These are phyloP conservation scores for Gandaritis pyraliata DNA, from an alignment of 2,888 invertebrate genomes.

Conservation along the genomic window DNA sequence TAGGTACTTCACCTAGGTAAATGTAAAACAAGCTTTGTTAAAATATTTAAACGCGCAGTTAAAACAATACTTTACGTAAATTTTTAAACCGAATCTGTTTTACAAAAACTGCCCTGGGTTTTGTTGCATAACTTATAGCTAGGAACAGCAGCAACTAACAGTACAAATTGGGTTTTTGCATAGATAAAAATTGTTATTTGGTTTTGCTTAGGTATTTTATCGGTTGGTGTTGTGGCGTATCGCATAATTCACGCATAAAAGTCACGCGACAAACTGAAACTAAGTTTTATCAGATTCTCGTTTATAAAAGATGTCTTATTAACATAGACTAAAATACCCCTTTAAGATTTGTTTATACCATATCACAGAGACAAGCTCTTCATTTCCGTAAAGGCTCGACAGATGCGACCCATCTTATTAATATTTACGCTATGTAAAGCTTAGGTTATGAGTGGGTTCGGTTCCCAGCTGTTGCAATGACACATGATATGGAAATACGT, in stretches of 20 bases:
- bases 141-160: background rate
- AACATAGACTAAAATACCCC: no score
- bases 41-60: conserved; percentile 14
- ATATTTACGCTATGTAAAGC: conserved; percentile 42
- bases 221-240: no score
- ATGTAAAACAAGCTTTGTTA: background rate
- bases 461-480: background rate
- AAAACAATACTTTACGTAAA: conserved; percentile 32
- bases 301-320: no score
- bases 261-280: no score
- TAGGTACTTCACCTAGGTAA: no score
- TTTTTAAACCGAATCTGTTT: conserved; percentile 31
- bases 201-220: no score
- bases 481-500: conserved; percentile 6
- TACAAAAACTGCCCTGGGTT: background rate
- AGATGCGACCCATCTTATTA: conserved; percentile 44
- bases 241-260: no score
- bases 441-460: background rate
- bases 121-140: background rate
- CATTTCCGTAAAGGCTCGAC: conserved; percentile 38
- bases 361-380: conserved; percentile 23
- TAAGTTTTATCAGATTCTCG: no score
- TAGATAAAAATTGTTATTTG: conserved; percentile 17
- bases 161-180: conserved; percentile 15
- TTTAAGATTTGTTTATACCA: no score